These are phyloP conservation scores for Gymnothorax javanicus DNA, from an alignment of 2,797 vertebrate species.

Conservation along the genomic window DNA sequence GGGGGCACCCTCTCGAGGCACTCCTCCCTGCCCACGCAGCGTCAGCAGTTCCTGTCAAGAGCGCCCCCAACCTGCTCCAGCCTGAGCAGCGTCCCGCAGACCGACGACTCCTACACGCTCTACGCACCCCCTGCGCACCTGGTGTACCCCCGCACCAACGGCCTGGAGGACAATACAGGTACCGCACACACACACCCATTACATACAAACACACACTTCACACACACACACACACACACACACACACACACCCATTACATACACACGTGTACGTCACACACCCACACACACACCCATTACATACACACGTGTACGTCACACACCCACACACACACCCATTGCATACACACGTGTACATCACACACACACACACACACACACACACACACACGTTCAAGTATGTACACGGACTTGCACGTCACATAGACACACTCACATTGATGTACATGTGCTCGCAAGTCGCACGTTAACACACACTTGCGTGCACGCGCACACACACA, in stretches of 20 bases:
- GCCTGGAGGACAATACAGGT: constrained; percentile 71
- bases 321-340: neutral
- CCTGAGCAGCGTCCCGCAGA: constrained; percentile 66
- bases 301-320: no score
- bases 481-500: neutral
- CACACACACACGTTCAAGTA: neutral
- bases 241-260: neutral
- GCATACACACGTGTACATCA: no score
- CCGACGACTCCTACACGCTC: constrained; percentile 73
- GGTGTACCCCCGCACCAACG: constrained; percentile 47
- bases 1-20: constrained; percentile 82
- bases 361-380: neutral
- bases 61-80: constrained; percentile 57
- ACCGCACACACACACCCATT: constrained; percentile 6
- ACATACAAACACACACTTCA: neutral
- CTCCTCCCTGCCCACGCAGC: constrained; percentile 74
- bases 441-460: neutral
- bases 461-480: neutral
- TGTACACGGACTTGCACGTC: neutral
- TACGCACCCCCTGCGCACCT: constrained; percentile 50
- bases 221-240: neutral
- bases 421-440: neutral
- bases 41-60: constrained; percentile 80
- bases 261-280: neutral
- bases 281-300: neutral